Evolutionary conservation across 2,888 invertebrate species (phyloP).

Genomic region (Tribolium freemani): DNA sequence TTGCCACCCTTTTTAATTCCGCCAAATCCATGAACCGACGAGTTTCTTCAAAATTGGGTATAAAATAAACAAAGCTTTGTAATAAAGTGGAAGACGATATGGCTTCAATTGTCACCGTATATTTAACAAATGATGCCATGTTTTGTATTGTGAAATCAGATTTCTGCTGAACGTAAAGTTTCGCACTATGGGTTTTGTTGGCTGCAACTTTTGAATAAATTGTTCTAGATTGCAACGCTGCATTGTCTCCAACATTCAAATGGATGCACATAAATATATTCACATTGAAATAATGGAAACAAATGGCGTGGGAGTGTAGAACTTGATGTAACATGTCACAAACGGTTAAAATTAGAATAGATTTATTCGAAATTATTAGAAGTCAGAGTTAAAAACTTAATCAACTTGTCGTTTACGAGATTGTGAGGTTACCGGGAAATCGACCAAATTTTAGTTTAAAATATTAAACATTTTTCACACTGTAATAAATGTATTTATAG

Average conservation of each 20-base stretch:
- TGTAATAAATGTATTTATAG: no score
- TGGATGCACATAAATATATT: neutral
- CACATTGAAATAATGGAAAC: neutral
- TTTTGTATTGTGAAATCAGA: slow-evolving; percentile 1
- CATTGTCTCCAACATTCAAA: slow-evolving; percentile 16
- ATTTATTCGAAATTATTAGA: no score
- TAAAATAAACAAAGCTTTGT: no score
- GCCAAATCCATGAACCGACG: slow-evolving; percentile 37
- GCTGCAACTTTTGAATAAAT: slow-evolving; percentile 8
- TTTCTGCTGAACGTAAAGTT: neutral
- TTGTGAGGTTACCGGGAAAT: no score
- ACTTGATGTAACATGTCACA: no score
- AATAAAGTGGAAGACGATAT: neutral
- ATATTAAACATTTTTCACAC: no score
- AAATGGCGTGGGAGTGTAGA: no score
- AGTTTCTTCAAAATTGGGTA: slow-evolving; percentile 33
- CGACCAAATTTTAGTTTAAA: no score
- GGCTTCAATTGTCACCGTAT: no score
- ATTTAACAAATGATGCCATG: neutral
- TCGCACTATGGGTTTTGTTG: neutral
- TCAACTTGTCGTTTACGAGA: no score
- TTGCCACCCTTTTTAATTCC: slow-evolving; percentile 43
- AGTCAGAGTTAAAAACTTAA: no score
- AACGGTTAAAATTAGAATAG: no score
- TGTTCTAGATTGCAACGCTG: neutral